phyloP scores from a whole-genome alignment of 2,888 invertebrate genomes.

The Conistra vaccinii region DNA sequence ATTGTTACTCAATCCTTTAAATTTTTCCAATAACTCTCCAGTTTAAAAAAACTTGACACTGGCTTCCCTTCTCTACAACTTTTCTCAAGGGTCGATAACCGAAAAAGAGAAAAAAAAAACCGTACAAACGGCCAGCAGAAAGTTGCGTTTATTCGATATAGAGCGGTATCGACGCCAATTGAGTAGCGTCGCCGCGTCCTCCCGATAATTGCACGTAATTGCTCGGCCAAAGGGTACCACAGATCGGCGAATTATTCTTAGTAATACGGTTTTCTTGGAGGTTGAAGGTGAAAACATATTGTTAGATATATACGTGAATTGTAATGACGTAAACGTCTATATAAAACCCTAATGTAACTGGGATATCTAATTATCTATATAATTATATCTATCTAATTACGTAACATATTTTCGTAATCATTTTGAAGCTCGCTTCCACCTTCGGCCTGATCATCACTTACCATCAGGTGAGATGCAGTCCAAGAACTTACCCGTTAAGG shows the following conservation, averaged over 20 bases:
- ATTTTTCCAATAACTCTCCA: not conserved
- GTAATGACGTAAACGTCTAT: too few species aligned
- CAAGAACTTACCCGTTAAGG: too few species aligned
- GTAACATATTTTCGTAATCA: too few species aligned
- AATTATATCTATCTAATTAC: too few species aligned
- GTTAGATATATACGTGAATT: too few species aligned
- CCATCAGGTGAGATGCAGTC: too few species aligned
- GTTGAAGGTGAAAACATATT: constrained; percentile 26
- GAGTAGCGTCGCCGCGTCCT: constrained; percentile 73
- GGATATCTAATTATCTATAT: too few species aligned
- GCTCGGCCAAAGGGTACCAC: constrained; percentile 67
- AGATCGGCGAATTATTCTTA: constrained; percentile 54
- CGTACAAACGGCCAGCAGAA: constrained; percentile 49
- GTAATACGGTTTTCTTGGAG: constrained; percentile 31
- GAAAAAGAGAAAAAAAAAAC: constrained; percentile 30
- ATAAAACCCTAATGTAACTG: too few species aligned
- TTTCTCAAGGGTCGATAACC: constrained; percentile 40
- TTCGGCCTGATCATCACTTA: too few species aligned
- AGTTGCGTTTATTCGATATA: constrained; percentile 73
- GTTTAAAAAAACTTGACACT: not conserved
- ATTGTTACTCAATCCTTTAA: too few species aligned
- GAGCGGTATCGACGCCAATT: constrained; percentile 72
- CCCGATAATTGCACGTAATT: constrained; percentile 79
- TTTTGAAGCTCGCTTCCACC: too few species aligned
- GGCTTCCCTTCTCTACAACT: not conserved